These are phyloP conservation scores for Dryobates pubescens DNA, from an alignment of 2,797 vertebrate species.

Conservation along the genomic window DNA sequence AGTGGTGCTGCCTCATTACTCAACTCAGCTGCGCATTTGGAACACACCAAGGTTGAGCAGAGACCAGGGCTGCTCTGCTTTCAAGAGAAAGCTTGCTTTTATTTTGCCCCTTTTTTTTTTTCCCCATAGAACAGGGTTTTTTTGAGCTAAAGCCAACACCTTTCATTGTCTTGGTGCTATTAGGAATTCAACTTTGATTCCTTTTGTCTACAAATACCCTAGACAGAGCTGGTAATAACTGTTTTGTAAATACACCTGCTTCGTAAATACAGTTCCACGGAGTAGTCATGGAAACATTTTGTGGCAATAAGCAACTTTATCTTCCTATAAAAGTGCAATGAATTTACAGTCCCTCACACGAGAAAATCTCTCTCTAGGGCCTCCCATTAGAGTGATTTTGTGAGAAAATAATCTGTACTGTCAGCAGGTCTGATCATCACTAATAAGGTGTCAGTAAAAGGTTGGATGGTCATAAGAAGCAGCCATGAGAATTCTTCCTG, in stretches of 20 bases:
- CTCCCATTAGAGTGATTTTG: background rate
- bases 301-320: background rate
- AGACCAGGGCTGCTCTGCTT: background rate
- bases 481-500: background rate
- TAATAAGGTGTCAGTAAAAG: background rate
- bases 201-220: background rate
- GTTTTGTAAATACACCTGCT: background rate
- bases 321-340: background rate
- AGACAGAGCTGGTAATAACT: background rate
- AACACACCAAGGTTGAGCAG: background rate
- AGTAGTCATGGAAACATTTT: background rate
- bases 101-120: background rate
- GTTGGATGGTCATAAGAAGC: background rate
- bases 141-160: background rate
- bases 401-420: background rate
- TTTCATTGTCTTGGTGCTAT: background rate
- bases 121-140: background rate
- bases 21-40: background rate
- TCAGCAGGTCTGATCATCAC: background rate
- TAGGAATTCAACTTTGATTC: background rate
- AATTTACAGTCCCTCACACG: background rate
- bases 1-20: background rate
- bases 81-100: background rate
- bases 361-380: background rate
- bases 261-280: background rate